Evolutionary conservation across 2,113 vertebrate species (phyloP).

Genomic region (Morone saxatilis): DNA sequence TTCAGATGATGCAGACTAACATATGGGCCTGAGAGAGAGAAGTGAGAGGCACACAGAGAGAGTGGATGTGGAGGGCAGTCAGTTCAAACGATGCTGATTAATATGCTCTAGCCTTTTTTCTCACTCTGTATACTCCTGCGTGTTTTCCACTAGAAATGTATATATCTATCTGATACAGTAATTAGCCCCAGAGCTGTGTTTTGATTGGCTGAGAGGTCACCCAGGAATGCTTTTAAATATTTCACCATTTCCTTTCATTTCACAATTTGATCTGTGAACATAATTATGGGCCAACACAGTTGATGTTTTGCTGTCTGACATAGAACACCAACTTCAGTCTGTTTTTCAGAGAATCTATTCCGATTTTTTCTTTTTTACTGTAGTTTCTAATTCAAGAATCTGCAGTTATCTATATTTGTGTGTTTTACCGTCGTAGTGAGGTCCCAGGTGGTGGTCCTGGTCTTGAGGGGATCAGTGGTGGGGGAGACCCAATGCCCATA

Average conservation of each 20-base stretch:
- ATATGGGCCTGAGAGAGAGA: conserved; percentile 26
- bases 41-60: neutral
- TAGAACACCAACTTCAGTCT: neutral
- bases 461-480: conserved; percentile 94
- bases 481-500: conserved; percentile 96
- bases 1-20: conserved; percentile 47
- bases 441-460: conserved; percentile 92
- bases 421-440: conserved; percentile 88
- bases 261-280: neutral
- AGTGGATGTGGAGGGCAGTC: neutral
- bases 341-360: neutral
- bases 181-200: conserved; percentile 6
- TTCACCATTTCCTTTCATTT: neutral
- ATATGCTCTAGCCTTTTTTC: conserved; percentile 12
- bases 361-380: neutral
- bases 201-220: conserved; percentile 17
- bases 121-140: neutral
- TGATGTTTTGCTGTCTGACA: neutral
- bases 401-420: neutral
- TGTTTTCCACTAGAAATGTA: neutral
- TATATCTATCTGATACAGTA: neutral
- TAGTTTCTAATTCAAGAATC: neutral
- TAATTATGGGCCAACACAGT: neutral
- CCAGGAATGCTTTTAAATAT: neutral
- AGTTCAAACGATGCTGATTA: conserved; percentile 41